phyloP scores from a whole-genome alignment of 1,140 invertebrate genomes.

The Psix sp. region DNA sequence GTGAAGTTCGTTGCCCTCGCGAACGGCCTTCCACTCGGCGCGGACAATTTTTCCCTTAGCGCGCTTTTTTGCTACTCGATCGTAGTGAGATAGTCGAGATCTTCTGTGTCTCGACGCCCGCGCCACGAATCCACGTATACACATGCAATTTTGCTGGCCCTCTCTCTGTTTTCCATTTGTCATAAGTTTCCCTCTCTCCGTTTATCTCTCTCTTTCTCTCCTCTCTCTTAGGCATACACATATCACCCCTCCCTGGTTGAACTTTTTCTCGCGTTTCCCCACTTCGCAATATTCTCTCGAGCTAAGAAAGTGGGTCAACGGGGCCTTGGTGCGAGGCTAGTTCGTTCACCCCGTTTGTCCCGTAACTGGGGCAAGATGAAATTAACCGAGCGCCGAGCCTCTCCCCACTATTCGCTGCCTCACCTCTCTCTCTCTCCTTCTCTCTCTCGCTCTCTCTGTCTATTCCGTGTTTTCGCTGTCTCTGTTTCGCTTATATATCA shows the following conservation, averaged over 20 bases:
- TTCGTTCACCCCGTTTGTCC: constrained; percentile 77
- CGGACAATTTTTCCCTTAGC: constrained; percentile 67
- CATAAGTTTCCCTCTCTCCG: constrained; percentile 37
- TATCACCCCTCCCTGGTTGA: constrained; percentile 22
- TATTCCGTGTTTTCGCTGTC: no score
- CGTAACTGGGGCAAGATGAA: constrained; percentile 78
- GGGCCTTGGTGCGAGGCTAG: constrained; percentile 78
- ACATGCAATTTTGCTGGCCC: not conserved
- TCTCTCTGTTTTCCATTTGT: constrained; percentile 12
- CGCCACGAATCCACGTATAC: constrained; percentile 18
- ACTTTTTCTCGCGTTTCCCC: constrained; percentile 45
- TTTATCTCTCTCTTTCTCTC: constrained; percentile 5
- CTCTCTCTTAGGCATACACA: constrained; percentile 18
- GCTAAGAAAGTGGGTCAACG: constrained; percentile 75
- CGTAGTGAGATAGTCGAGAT: constrained; percentile 65
- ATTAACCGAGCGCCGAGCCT: constrained; percentile 73
- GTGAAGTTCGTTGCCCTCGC: constrained; percentile 77
- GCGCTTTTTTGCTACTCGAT: constrained; percentile 41
- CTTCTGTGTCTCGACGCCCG: constrained; percentile 57
- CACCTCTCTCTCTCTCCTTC: constrained; percentile 22
- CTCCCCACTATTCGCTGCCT: constrained; percentile 37
- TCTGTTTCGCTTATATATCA: constrained; percentile 39
- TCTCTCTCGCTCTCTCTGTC: constrained; percentile 22
- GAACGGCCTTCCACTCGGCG: constrained; percentile 75
- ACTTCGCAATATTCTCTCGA: constrained; percentile 45